Evolutionary conservation across 2,797 vertebrate species (phyloP), one percentile per base, ranked within the genome.

Genomic region (Rhinoraja longicauda): DNA sequence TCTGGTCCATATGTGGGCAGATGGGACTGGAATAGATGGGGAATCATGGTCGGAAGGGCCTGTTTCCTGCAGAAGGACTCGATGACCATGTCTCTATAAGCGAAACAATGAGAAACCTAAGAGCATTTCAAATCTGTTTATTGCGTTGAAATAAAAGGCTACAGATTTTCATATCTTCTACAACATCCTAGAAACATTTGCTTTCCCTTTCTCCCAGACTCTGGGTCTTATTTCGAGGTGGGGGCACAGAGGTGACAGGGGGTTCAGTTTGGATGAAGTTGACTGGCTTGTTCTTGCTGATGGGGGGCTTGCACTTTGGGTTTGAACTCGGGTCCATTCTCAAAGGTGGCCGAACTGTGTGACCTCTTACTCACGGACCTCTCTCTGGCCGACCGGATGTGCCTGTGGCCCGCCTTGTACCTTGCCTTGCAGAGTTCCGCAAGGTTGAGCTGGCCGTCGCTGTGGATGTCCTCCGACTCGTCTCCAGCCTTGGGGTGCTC

Each of bases 71-170:
- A 53, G 45, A 45, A 53, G 4, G 45, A 53, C 45, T 53, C 45
- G 45, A 45, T 45, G 45, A 2, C 2, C 2, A 45, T 53, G 53
- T 45, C 45, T 53, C 45, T 53, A 53, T 53, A 53, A 53, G 45
- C 45, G 45, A 53, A 53, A 53, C 45, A 53, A 53, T 53, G 45
- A 67, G 64, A 62, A 32, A 17, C n/a, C 26, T 29, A 86, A 86
- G 57, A 86, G 62, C n/a, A 88, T 88, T 88, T 88, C 62, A 67
- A 88, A 21, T 67, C 64, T 67, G 15, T 88, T 88, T 67, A 88
- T 88, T 88, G 84, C 62, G 67, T 21, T 36, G n/a, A 67, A 32
- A 67, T 32, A 88, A 88, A 88, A 88, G 62, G 9, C 59, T 67
- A 13, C 59, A 88, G 59, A 67, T 88, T 88, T 64, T 67, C n/a